Base-by-base conservation (phyloP, 2,113 vertebrate genomes). In the Stictonetta naevosa region DNA sequence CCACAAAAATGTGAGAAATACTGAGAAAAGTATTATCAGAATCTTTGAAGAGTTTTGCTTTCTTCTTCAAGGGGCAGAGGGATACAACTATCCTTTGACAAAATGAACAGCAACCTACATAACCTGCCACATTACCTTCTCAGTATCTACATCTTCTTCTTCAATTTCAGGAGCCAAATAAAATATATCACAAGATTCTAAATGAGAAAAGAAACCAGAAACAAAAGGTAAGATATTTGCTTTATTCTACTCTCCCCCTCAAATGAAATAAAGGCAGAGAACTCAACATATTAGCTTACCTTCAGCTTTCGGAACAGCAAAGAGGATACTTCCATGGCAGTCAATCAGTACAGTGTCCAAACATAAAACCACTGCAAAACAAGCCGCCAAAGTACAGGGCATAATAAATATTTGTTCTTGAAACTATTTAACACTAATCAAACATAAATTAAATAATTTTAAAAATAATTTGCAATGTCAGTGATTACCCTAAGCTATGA, bases 111-210 rank as follows among this genome's bases (percentile, higher is more conserved):
- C 48, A 77, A 72, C 50, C 48, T 46, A 46, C 28, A 55, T 38
- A 94, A 88, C 53, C 85, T 86, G 86, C 67, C 29, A 94, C 86
- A 93, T 83, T 91, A 99, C 99, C 98, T 99, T 99, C 94, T 99
- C 99, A 42, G 98, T 98, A 93, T 98, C 97, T 81, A 98, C 98
- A 84, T 98, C 97, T 63, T 98, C 97, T 19, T 99, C 98, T 96
- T 98, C 98, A 96, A 98, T 98, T 97, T 99, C 99, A 87, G 99
- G 99, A 62, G 99, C 98, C 66, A 99, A 96, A 95, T 98, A 99
- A 97, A 99, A 99, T 8, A 97, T 92, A 97, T 99, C 98, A 90
- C 87, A 97, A 46, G 97, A 96, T 73, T 97, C 99, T 99, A 90
- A 67, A 81, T 8, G 5, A 87, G 58, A 89, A 97, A 69, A 85